Percentiles rank a stretch among this genome's conserved stretches.
Evolutionary conservation across 1,140 invertebrate species (phyloP).

Genomic region (Calephelis virginiensis): DNA sequence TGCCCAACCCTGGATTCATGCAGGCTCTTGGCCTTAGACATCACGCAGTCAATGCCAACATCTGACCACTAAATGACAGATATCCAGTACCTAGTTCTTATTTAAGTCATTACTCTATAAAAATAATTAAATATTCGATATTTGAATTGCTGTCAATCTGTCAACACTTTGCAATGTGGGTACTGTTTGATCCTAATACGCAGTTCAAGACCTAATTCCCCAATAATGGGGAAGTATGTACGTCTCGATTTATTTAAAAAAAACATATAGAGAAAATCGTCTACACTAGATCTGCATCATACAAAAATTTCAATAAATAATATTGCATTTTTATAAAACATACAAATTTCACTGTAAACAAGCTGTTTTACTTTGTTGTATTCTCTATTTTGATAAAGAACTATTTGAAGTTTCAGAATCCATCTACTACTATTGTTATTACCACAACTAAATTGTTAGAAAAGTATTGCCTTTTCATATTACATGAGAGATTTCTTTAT

Average conservation of each 20-base stretch:
- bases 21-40: too few relatives aligned
- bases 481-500: constrained; percentile 57
- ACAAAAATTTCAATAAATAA: constrained; percentile 45
- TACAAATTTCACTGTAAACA: constrained; percentile 57
- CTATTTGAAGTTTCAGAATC: constrained; percentile 54
- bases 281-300: constrained; percentile 66
- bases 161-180: too few relatives aligned
- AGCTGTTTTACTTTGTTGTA: constrained; percentile 24
- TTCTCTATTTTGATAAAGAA: constrained; percentile 9
- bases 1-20: too few relatives aligned
- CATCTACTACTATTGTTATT: constrained; percentile 67
- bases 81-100: not conserved
- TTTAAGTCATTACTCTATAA: not conserved
- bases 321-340: constrained; percentile 67
- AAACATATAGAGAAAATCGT: not conserved
- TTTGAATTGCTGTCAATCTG: too few relatives aligned
- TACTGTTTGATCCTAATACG: too few relatives aligned
- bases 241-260: too few relatives aligned
- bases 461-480: constrained; percentile 73
- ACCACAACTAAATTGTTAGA: constrained; percentile 71
- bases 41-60: too few relatives aligned
- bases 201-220: not conserved
- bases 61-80: too few relatives aligned
- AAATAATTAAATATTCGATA: not conserved
- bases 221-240: too few relatives aligned